Conservation (phyloP, 1,140 invertebrate species). For the Penaeus japonicus region DNA sequence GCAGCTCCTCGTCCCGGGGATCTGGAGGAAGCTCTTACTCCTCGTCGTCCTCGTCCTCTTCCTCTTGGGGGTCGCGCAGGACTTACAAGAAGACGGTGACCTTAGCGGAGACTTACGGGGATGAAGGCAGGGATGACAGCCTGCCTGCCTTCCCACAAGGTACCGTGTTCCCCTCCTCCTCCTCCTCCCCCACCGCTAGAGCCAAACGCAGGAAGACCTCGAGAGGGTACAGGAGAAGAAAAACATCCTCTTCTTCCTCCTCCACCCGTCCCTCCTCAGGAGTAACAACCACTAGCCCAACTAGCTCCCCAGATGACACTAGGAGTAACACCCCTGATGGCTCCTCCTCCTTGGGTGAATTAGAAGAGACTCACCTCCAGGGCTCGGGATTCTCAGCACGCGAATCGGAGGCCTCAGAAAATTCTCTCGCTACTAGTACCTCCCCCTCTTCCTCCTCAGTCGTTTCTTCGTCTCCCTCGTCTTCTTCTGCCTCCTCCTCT, state of each 20-base stretch:
- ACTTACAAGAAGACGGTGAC: conserved; percentile 49
- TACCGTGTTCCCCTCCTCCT: conserved; percentile 24
- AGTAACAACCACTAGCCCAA: neutral
- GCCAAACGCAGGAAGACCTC: conserved; percentile 32
- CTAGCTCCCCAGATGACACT: conserved; percentile 13
- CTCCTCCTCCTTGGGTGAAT: neutral
- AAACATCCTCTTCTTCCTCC: neutral
- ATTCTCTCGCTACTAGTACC: conserved; percentile 17
- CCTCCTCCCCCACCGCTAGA: neutral
- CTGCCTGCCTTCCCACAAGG: conserved; percentile 47
- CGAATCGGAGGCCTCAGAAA: conserved; percentile 25
- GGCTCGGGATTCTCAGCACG: neutral
- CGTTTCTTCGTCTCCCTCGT: neutral
- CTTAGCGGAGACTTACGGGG: conserved; percentile 26
- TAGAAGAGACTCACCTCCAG: conserved; percentile 40
- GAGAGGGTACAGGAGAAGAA: conserved; percentile 14
- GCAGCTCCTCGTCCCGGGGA: neutral
- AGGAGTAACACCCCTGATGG: neutral
- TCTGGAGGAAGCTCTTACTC: neutral
- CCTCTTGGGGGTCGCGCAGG: neutral
- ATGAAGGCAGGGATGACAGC: neutral
- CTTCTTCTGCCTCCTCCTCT: neutral
- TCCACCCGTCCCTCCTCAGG: neutral
- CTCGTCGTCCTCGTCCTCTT: conserved; percentile 24
- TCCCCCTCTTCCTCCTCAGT: neutral